A percentile compares a stretch with the other conserved stretches of the same genome.
These are phyloP conservation scores for Corvus moneduloides DNA, from an alignment of 2,113 vertebrate genomes.

Conservation along the genomic window DNA sequence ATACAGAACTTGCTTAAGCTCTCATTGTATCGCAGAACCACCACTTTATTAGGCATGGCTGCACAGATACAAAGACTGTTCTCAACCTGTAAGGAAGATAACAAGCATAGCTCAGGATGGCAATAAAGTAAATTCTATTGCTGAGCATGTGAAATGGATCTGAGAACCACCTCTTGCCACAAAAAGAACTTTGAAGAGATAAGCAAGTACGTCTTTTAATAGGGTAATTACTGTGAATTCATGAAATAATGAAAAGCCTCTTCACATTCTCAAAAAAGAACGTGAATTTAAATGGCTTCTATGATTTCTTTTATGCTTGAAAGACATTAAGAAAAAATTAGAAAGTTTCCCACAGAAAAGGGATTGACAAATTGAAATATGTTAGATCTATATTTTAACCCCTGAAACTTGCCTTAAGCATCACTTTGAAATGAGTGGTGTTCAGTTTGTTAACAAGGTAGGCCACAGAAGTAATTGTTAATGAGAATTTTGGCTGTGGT, in stretches of 20 bases:
- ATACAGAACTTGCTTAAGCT: slow-evolving; percentile 97
- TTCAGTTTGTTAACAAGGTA: not conserved
- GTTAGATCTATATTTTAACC: not conserved
- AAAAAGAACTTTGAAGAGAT: not conserved
- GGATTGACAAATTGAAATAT: not conserved
- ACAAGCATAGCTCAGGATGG: not conserved
- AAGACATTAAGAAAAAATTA: not conserved
- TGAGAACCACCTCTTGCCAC: not conserved
- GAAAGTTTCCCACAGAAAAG: not conserved
- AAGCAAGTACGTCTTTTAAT: not conserved
- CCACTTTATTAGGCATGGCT: slow-evolving; percentile 94
- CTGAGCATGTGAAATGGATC: not conserved
- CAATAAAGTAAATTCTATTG: not conserved
- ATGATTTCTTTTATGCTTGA: not conserved
- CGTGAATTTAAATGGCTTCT: not conserved
- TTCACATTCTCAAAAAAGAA: slow-evolving; percentile 22
- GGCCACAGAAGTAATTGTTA: not conserved
- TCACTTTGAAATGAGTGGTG: not conserved
- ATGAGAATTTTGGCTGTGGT: not conserved
- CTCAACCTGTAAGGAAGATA: slow-evolving; percentile 82
- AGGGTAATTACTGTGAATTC: not conserved
- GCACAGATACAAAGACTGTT: slow-evolving; percentile 94
- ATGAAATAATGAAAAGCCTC: slow-evolving; percentile 20
- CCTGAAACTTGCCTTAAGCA: not conserved
- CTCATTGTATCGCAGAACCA: slow-evolving; percentile 93